Percentiles rank a stretch among this genome's conserved stretches.
phyloP scores from a whole-genome alignment of 2,888 invertebrate genomes.

The Torymus texanus region DNA sequence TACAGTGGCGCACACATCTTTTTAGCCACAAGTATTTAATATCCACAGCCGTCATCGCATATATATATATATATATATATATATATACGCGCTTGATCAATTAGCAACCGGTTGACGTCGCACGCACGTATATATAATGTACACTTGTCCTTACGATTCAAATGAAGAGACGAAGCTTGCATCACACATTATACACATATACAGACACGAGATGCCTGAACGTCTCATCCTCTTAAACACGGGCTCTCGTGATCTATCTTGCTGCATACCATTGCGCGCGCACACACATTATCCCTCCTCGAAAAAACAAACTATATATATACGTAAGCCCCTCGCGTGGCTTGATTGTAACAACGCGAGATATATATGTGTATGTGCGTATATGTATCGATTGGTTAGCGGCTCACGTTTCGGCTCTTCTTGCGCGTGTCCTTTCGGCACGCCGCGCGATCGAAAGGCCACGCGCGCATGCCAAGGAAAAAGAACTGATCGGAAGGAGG shows the following conservation, averaged over 20 bases:
- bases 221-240: neutral
- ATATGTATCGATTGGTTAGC: conserved; percentile 60
- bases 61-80: neutral
- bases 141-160: conserved; percentile 26
- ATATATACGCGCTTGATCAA: conserved; percentile 6
- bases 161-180: conserved; percentile 23
- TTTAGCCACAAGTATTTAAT: conserved; percentile 5
- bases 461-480: conserved; percentile 39
- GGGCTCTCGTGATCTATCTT: conserved; percentile 35
- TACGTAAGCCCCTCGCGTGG: too few species aligned
- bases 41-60: neutral
- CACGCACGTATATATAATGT: neutral
- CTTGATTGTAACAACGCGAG: too few species aligned
- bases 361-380: too few species aligned
- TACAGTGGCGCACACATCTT: neutral
- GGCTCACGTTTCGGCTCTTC: conserved; percentile 63
- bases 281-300: neutral
- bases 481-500: conserved; percentile 1
- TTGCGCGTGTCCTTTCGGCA: conserved; percentile 15
- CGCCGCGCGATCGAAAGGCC: conserved; percentile 43
- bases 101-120: conserved; percentile 15
- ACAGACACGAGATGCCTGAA: neutral
- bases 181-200: too few species aligned
- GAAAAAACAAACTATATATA: neutral
- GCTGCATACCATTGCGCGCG: conserved; percentile 25